Base-by-base conservation (phyloP, 1,140 invertebrate genomes). In the Aphelenchoides fujianensis region DNA sequence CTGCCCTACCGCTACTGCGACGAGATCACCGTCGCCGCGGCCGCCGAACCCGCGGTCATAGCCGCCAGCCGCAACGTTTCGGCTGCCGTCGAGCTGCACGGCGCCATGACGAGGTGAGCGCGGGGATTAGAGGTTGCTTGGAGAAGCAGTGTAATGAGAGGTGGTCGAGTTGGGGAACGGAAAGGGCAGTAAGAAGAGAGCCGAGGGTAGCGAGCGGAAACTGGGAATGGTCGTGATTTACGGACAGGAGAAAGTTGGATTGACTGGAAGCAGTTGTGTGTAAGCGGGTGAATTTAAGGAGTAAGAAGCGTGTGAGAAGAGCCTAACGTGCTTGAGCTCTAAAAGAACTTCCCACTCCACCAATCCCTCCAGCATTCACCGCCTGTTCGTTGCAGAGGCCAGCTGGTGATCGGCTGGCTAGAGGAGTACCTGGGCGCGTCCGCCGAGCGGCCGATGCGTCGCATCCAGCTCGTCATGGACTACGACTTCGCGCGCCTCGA, bases 1-100 rank as follows among this genome's bases (percentile, higher is more conserved):
- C 67, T 78, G 2, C 81, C 81, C 54, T 82, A 66, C 55, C 70
- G 75, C 2, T 82, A 82, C 53, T 82, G 81, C 36, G 81, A 82
- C 37, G 79, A 82, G 64, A 81, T 82, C 27, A 80, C 81, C 30
- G 69, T 82, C 3, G 73, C 71, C 3, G 71, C 74, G 2, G 81
- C 82, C 23, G 78, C 84, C 9, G 71, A 73, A 30, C 75, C 72
- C n/a, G 57, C 59, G 30, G 67, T 82, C 9, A 77, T 84, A 19
- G 34, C 53, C 2, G 74, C 84, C 12, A 48, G 23, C 41, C 12
- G 23, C 12, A 48, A 48, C 12, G 23, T 48, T 48, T 23, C 41
- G 23, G 41, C 23, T 48, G 41, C 41, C 12, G 41, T 48, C 41
- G 41, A 48, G 41, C 23, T 48, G 41, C 41, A 48, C 41, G 41